Percentiles rank a stretch among this genome's conserved stretches.
Conservation (phyloP, 2,113 vertebrate species). For the Montifringilla adamsi region DNA sequence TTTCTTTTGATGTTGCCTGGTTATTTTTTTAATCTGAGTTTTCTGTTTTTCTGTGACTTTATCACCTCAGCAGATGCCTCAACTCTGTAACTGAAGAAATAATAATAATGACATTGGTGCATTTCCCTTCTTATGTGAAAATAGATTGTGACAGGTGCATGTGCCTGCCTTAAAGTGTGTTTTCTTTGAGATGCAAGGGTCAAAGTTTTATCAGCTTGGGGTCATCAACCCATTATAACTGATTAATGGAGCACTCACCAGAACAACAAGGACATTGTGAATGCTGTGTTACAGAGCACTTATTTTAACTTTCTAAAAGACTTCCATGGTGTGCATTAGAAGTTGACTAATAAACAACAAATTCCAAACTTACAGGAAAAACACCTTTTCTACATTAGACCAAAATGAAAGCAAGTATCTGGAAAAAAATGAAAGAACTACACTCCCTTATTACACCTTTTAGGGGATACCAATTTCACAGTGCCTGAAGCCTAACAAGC, state of each 20-base stretch:
- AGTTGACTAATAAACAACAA: neutral
- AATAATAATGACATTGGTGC: neutral
- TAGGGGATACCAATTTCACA: neutral
- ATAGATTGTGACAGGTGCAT: neutral
- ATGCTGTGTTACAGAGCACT: neutral
- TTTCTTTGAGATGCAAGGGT: neutral
- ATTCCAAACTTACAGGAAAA: neutral
- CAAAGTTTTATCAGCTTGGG: neutral
- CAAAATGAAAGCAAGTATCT: neutral
- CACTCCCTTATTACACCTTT: neutral
- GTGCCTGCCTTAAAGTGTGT: neutral
- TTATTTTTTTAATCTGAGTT: neutral
- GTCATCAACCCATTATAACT: neutral
- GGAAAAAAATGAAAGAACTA: neutral
- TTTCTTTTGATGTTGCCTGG: neutral
- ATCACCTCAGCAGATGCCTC: neutral
- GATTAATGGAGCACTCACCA: constrained; percentile 18
- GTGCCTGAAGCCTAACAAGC: neutral
- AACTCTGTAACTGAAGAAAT: neutral
- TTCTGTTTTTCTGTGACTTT: neutral
- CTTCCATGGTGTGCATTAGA: neutral
- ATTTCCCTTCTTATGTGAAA: neutral
- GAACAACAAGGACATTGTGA: neutral
- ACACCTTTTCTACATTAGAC: neutral
- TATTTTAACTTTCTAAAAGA: neutral